Evolutionary conservation across 2,113 vertebrate genomes (phyloP).

Genomic region (Cyprinodon brontotheroides): DNA sequence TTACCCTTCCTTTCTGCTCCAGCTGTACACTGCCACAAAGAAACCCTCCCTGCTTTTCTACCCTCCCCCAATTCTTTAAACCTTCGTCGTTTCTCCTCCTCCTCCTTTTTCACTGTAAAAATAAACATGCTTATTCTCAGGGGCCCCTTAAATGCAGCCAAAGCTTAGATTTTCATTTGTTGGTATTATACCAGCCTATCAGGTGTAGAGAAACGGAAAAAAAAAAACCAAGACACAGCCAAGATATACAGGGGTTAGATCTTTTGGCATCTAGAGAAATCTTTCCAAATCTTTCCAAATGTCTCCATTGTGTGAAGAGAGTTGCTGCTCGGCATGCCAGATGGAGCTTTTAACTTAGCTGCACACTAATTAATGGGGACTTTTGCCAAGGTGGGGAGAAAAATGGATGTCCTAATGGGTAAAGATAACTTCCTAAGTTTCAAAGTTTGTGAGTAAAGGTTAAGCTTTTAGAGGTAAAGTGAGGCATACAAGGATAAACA

Average conservation of each 20-base stretch:
- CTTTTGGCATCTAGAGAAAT: constrained; percentile 40
- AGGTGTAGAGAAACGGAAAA: constrained; percentile 34
- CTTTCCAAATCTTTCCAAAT: constrained; percentile 25
- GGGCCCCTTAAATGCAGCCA: constrained; percentile 74
- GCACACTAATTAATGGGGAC: background rate
- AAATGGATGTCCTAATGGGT: background rate
- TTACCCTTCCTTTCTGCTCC: constrained; percentile 45
- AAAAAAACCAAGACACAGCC: constrained; percentile 39
- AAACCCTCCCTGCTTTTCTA: constrained; percentile 64
- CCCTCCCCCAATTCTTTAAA: constrained; percentile 71
- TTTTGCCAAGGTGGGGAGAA: background rate
- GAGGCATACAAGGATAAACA: no score
- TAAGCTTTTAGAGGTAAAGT: background rate
- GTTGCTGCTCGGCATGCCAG: background rate
- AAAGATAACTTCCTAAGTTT: background rate
- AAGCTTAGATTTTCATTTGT: constrained; percentile 60
- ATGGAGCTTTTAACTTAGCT: background rate
- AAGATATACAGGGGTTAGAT: constrained; percentile 35
- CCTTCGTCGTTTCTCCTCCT: constrained; percentile 33
- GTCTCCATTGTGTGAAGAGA: background rate
- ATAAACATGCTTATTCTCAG: constrained; percentile 81
- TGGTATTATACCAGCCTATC: constrained; percentile 54
- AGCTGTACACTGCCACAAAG: constrained; percentile 75
- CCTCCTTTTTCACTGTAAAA: constrained; percentile 73
- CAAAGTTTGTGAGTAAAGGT: background rate